phyloP scores from a whole-genome alignment of 2,888 invertebrate genomes.

The Phanerotoma sp. region DNA sequence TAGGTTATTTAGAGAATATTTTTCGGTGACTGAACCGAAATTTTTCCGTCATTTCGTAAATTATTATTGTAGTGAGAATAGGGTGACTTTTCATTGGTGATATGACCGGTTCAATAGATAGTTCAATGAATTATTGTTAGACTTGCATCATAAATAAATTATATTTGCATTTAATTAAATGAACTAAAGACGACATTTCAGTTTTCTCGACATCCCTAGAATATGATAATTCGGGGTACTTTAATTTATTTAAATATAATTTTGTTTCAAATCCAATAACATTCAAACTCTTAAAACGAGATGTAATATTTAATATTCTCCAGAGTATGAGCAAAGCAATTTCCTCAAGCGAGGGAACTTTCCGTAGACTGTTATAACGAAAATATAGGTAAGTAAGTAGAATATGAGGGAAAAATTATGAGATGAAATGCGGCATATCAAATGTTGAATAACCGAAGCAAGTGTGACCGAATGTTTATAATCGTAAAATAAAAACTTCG shows the following conservation, averaged over 20 bases:
- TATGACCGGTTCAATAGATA: too few species aligned
- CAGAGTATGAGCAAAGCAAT: not conserved
- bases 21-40: too few species aligned
- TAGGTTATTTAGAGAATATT: too few species aligned
- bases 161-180: too few species aligned
- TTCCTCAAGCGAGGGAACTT: not conserved
- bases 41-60: too few species aligned
- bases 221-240: too few species aligned
- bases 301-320: not conserved
- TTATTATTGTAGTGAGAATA: too few species aligned
- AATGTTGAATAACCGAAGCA: not conserved
- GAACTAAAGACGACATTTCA: too few species aligned
- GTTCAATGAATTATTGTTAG: too few species aligned
- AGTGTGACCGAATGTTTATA: not conserved
- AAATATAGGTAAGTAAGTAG: constrained; percentile 1
- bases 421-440: constrained; percentile 1
- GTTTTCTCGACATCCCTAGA: too few species aligned
- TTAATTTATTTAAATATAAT: not conserved
- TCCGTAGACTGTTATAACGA: not conserved
- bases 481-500: not conserved
- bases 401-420: not conserved
- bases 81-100: too few species aligned
- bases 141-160: too few species aligned
- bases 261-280: not conserved
- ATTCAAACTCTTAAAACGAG: not conserved